Evolutionary conservation across 2,113 vertebrate genomes (phyloP).

Genomic region (Zosterops pallidus): DNA sequence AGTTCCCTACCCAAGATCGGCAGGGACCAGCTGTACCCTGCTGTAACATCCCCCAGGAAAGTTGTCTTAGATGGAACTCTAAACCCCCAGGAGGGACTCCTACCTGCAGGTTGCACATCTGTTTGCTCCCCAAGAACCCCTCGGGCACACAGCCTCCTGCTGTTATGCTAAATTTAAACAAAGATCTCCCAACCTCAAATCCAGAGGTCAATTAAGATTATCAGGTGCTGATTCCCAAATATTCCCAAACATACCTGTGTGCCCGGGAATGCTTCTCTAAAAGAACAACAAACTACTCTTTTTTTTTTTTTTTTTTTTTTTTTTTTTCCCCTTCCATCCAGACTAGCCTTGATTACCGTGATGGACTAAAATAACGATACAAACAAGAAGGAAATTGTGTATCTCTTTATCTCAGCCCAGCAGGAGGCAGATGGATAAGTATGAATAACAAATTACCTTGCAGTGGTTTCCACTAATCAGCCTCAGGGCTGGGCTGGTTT

Average conservation of each 20-base stretch:
- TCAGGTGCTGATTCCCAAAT: slow-evolving; percentile 51
- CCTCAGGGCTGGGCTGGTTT: slow-evolving; percentile 32
- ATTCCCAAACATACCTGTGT: slow-evolving; percentile 57
- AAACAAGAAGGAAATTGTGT: slow-evolving; percentile 64
- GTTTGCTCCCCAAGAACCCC: slow-evolving; percentile 3
- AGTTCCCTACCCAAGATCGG: neutral
- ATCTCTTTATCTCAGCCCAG: slow-evolving; percentile 55
- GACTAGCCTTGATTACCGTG: slow-evolving; percentile 42
- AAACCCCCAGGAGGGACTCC: neutral
- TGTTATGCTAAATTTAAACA: slow-evolving; percentile 34
- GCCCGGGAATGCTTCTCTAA: slow-evolving; percentile 52
- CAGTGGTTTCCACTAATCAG: slow-evolving; percentile 76
- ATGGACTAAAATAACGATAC: slow-evolving; percentile 71
- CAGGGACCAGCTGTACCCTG: neutral
- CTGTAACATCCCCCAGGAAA: neutral
- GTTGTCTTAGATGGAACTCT: neutral
- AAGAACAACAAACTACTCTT: slow-evolving; percentile 59
- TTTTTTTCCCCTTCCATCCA: neutral
- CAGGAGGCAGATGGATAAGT: slow-evolving; percentile 64
- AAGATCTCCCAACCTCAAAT: slow-evolving; percentile 60
- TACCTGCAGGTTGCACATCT: slow-evolving; percentile 37
- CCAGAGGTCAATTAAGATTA: slow-evolving; percentile 78
- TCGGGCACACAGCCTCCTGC: neutral
- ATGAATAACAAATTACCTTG: slow-evolving; percentile 78
- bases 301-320: too few species aligned